Evolutionary conservation across 37 sponge, comb jelly and placozoan species (phyloP), one percentile per base, ranked within the genome.

Genomic region (Beroe forskalii): DNA sequence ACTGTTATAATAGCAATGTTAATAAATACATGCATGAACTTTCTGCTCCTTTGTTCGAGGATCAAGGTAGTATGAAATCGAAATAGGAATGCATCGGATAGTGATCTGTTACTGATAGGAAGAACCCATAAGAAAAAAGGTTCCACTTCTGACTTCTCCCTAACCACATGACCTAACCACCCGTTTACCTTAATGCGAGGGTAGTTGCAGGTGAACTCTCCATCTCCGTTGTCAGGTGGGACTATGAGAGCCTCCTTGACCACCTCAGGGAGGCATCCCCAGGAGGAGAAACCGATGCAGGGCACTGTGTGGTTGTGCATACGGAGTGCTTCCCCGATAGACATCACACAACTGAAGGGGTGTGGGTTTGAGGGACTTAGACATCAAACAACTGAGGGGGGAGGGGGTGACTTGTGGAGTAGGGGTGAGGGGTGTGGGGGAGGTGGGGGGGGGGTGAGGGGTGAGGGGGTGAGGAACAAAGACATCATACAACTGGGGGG

Each of bases 231-330:
- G 55, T 48, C 55, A 48, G 55, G 6, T 17, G 55, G 55, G 12
- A 69, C 72, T 3, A 36, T 17, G 17, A 80, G 86, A 9, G 86
- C n/a, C 55, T 80, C 86, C 86, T 80, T 35, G 28, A 80, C 86
- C 8, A 35, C 40, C 8, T 80, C 86, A 20, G 86, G 86, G 40
- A 80, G 40, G 27, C 55, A 44, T 22, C 86, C 86, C 86, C 86
- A 80, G 3, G 86, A 80, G 19, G 86, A 38, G 28, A 80, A 80
- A 43, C 86, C 86, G 28, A 80, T 80, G 42, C 86, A 80, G 40
- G 86, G 86, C 4, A 80, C 86, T 23, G 40, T 80, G 48, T 80
- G 86, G 40, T 80, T 80, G 86, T 80, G 86, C 86, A 9, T 25
- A 1, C 86, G 37, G 12, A 80, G 44, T 6, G 86, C 86, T n/a